Conservation (phyloP, 1,140 invertebrate genomes). For the Ladona fulva region DNA sequence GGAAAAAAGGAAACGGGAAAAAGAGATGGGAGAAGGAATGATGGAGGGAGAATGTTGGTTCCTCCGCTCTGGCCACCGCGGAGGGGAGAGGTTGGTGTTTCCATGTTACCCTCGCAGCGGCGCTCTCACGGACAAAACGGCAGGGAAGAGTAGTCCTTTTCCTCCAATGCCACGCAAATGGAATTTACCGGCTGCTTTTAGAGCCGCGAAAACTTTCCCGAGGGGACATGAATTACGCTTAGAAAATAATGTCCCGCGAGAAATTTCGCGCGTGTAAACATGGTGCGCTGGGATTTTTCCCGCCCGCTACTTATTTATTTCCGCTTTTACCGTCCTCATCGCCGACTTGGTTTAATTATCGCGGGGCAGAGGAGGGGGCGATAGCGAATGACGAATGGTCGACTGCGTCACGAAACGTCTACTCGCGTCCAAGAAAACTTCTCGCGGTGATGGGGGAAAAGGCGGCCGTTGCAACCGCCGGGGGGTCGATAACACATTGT, state of each 20-base stretch:
- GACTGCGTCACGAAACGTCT: too few species aligned
- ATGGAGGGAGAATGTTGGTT: not conserved
- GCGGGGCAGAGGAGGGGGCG: too few species aligned
- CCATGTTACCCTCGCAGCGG: not conserved
- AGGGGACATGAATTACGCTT: not conserved
- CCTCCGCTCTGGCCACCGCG: too few species aligned
- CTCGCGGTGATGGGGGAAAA: too few species aligned
- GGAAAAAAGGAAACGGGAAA: not conserved
- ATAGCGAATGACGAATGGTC: too few species aligned
- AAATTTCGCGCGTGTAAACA: not conserved
- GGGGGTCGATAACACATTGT: too few species aligned
- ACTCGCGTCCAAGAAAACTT: too few species aligned
- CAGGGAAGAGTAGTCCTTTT: not conserved
- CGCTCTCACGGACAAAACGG: not conserved
- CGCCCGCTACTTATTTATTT: too few species aligned
- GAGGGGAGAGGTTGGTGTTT: not conserved
- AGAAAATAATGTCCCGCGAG: not conserved
- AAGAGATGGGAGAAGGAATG: not conserved
- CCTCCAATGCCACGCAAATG: not conserved
- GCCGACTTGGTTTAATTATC: too few species aligned
- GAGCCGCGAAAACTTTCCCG: not conserved
- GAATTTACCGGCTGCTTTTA: not conserved
- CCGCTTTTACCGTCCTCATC: too few species aligned
- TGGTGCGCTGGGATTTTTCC: not conserved
- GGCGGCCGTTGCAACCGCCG: too few species aligned